Evolutionary conservation across 2,113 vertebrate species (phyloP), one percentile per base, ranked within the genome.

Genomic region (Mesocricetus auratus): DNA sequence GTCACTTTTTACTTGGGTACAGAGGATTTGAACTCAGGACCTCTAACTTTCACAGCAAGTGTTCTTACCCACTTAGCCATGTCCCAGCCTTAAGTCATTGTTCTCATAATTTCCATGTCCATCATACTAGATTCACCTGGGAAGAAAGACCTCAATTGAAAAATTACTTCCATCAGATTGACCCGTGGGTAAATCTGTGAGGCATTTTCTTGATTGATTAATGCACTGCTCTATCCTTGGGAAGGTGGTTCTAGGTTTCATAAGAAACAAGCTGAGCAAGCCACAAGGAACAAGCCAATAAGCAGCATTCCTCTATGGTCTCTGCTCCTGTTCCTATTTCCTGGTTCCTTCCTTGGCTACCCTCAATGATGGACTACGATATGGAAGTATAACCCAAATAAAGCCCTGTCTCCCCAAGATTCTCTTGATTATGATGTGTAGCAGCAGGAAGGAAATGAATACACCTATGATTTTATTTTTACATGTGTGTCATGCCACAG

Each of bases 21-120:
- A 45, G 13, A 62, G 16, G 16, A 45, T 64, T 66, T 86, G 62
- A 66, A 64, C 60, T 66, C 62, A 66, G 17, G 42, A 66, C 26
- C 42, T 66, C 29, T 17, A 45, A 45, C 26, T 85, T 64, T 66
- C 29, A 86, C 9, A 45, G 56, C 7, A 86, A 86, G 60, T 86
- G 42, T 7, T 64, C 58, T 86, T 21, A 66, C 4, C 8, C 42
- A 66, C 26, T 47, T 45, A 47, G 39, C 60, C 16, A 33, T 47
- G 42, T 66, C 39, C 60, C 8, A 86, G 60, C 39, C 60, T 66
- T 85, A 66, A 90, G n/a, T 86, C 47, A 68, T 78, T 95, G 95
- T 82, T 95, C 75, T 69, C 39, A 62, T n/a, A 83, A 74, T 94
- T 92, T 78, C 33, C 42, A 66, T 33, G 45, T 12, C 33, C 24